Conservation (phyloP, 2,113 vertebrate genomes). For the Gymnobelideus leadbeateri region DNA sequence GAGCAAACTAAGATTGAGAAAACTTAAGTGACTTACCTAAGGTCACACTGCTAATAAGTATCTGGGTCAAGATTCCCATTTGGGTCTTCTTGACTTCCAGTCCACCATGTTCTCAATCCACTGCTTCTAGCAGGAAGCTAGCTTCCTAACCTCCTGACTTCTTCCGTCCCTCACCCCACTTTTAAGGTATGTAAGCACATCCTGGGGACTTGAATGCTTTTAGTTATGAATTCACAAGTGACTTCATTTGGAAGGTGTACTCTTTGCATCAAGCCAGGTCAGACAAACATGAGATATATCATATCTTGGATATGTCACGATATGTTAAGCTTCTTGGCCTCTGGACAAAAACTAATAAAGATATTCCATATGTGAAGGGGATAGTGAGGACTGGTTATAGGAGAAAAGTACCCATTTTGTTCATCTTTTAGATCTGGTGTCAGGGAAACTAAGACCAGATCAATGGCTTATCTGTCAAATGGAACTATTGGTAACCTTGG, state of each 20-base stretch:
- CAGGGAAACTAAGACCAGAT: not conserved
- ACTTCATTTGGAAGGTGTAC: conserved; percentile 27
- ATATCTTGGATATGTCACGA: not conserved
- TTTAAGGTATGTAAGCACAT: not conserved
- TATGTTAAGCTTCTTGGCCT: not conserved
- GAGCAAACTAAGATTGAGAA: not conserved
- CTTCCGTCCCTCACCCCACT: not conserved
- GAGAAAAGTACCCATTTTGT: not conserved
- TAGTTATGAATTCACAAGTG: conserved; percentile 12
- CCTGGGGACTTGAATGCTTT: conserved; percentile 15
- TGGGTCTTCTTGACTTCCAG: not conserved
- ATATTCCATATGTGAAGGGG: not conserved
- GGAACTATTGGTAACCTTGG: not conserved
- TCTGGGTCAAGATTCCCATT: not conserved
- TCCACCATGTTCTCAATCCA: not conserved
- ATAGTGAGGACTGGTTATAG: not conserved
- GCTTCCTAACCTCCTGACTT: not conserved
- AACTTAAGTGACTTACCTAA: not conserved
- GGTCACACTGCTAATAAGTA: not conserved
- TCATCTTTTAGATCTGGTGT: not conserved
- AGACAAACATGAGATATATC: not conserved
- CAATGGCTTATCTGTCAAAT: not conserved
- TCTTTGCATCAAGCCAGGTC: not conserved
- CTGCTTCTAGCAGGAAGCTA: not conserved
- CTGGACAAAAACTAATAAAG: not conserved